Conservation (phyloP, 2,113 vertebrate genomes). For the Porphyrio hochstetteri region DNA sequence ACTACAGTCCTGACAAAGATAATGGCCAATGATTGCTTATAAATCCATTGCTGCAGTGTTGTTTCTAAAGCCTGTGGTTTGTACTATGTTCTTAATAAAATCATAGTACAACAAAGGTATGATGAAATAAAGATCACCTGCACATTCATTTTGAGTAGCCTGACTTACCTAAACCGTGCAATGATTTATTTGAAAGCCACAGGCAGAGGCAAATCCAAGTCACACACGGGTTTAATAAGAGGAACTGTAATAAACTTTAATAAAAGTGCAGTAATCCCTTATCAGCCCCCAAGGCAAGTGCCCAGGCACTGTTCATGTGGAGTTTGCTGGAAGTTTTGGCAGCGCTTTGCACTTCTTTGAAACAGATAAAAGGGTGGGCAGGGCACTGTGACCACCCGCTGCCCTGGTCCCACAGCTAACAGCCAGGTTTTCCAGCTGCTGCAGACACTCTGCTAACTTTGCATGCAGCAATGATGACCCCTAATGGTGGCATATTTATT, state of each 20-base stretch:
- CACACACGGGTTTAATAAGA: background rate
- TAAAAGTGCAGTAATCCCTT: background rate
- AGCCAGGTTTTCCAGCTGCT: background rate
- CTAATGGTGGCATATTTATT: slow-evolving; percentile 40
- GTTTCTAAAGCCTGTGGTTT: background rate
- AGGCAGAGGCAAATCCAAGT: background rate
- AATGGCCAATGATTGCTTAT: background rate
- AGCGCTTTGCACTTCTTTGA: background rate
- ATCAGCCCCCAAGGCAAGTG: background rate
- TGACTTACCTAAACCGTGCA: background rate
- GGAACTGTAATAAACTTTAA: background rate
- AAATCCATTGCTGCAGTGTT: background rate
- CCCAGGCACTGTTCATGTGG: background rate
- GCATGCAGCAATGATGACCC: slow-evolving; percentile 35
- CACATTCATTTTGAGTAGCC: background rate
- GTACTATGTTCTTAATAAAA: slow-evolving; percentile 36
- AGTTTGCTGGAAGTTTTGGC: background rate
- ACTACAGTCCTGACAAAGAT: background rate
- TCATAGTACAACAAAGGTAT: background rate
- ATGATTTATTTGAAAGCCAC: background rate
- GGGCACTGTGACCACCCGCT: accelerated
- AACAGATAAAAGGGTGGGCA: background rate
- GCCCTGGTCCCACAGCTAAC: background rate
- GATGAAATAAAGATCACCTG: slow-evolving; percentile 3
- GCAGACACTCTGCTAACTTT: background rate